Conservation (phyloP, 2,113 vertebrate species). For the Carassius carassius region DNA sequence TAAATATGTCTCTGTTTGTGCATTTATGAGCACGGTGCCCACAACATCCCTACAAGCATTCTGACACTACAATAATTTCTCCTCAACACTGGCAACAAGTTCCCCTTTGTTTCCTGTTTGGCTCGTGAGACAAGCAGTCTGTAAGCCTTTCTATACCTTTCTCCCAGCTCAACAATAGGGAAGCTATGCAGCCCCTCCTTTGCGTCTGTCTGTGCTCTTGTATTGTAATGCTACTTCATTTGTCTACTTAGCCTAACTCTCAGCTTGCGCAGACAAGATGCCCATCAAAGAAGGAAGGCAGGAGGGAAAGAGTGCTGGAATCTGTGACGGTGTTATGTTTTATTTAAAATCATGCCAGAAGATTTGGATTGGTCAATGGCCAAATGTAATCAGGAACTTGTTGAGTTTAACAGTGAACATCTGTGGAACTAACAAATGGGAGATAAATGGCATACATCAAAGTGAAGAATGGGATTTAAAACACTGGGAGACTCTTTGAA, state of each 20-base stretch:
- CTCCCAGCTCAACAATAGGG: conserved; percentile 47
- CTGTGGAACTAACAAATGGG: conserved; percentile 26
- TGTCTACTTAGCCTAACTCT: conserved; percentile 26
- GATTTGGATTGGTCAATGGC: conserved; percentile 22
- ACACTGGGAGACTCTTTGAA: conserved; percentile 29
- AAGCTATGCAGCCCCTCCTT: conserved; percentile 38
- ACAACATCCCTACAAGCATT: conserved; percentile 27
- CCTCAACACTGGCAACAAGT: conserved; percentile 40
- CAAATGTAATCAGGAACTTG: background rate
- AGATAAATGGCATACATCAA: conserved; percentile 34
- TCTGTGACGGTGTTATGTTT: conserved; percentile 9
- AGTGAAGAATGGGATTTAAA: conserved; percentile 15
- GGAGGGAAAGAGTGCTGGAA: background rate
- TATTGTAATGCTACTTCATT: conserved; percentile 47
- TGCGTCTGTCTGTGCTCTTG: conserved; percentile 46
- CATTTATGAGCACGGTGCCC: conserved; percentile 21
- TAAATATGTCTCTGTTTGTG: conserved; percentile 28
- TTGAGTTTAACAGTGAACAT: background rate
- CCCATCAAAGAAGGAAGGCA: conserved; percentile 12
- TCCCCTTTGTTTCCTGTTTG: conserved; percentile 47
- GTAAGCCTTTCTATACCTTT: conserved; percentile 41
- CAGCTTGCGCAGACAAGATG: conserved; percentile 42
- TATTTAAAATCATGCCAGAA: conserved; percentile 28
- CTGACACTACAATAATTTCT: conserved; percentile 43
- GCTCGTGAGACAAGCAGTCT: conserved; percentile 48